Evolutionary conservation across 2,888 invertebrate species (phyloP), one percentile per base, ranked within the genome.

Genomic region (Vanessa cardui): DNA sequence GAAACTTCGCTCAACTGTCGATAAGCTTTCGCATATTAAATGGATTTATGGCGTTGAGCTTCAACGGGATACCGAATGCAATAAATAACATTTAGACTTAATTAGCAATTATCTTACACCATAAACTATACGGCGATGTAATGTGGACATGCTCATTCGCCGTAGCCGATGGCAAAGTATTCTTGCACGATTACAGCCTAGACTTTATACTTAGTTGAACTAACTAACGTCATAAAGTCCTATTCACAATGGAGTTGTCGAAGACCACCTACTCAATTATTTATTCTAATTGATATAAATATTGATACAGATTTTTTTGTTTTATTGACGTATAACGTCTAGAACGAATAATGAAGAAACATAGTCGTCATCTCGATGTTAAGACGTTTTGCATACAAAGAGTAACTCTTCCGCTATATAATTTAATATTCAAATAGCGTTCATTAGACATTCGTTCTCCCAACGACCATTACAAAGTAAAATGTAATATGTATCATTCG

Each of bases 351-450:
- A 65, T 54, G n/a, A 62, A 47, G 62, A 65, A 65, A 62, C 61
- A 65, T 50, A 58, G 50, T 63, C 39, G 39, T 39, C 50, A 63
- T 68, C 68, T 62, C 56, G 54, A 66, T 47, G 46, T 52, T 56
- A 54, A 59, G 59, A 65, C 56, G 62, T 54, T 70, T 70, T 65
- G 68, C 70, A 70, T 70, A 68, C 70, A 70, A 70, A 70, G 65
- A 65, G 58, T 49, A 62, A 58, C 26, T 58, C 62, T 67, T 72
- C 71, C 71, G 66, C 62, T 45, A 21, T 56, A 49, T 64, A 64
- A 69, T 62, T 71, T 64, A 66, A 72, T 58, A 72, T 72, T 72
- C 62, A 64, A 58, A 69, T 47, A 45, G 50, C 52, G 50, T 64
- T 64, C 64, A 67, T 71, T 66, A 71, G 31, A 64, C 61, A 64